Evolutionary conservation across 1,140 invertebrate genomes (phyloP).

Genomic region (Drosophila sp.): DNA sequence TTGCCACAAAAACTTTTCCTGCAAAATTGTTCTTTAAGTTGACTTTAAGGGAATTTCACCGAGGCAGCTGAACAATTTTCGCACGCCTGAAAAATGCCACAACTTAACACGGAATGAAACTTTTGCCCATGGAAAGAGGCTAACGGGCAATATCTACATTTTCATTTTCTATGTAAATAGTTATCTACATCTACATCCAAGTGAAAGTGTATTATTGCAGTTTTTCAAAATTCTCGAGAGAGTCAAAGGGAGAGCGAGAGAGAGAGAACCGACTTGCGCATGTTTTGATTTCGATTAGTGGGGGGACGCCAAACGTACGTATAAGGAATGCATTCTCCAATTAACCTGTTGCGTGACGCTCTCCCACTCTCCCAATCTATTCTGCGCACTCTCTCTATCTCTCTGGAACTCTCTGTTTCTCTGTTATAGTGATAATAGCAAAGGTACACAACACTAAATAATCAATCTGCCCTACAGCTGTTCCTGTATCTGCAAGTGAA

Average conservation of each 20-base stretch:
- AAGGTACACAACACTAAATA: slow-evolving; percentile 43
- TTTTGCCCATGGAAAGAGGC: slow-evolving; percentile 34
- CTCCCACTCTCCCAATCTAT: slow-evolving; percentile 1
- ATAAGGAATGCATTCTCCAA: slow-evolving; percentile 45
- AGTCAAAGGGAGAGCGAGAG: slow-evolving; percentile 2
- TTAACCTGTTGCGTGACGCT: slow-evolving; percentile 72
- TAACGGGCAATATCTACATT: neutral
- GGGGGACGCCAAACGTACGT: slow-evolving; percentile 27
- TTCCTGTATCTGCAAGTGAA: slow-evolving; percentile 25
- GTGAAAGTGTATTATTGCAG: slow-evolving; percentile 75
- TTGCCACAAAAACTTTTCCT: slow-evolving; percentile 6
- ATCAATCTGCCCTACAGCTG: slow-evolving; percentile 44
- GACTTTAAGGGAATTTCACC: slow-evolving; percentile 25
- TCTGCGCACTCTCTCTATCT: slow-evolving; percentile 18
- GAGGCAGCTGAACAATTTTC: slow-evolving; percentile 43
- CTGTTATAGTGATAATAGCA: slow-evolving; percentile 20
- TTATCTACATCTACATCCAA: slow-evolving; percentile 43
- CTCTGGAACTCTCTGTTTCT: slow-evolving; percentile 2
- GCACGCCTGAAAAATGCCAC: slow-evolving; percentile 72
- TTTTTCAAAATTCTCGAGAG: slow-evolving; percentile 50
- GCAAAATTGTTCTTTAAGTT: slow-evolving; percentile 13
- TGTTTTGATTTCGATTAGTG: slow-evolving; percentile 33
- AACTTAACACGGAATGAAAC: slow-evolving; percentile 61
- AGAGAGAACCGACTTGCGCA: slow-evolving; percentile 46
- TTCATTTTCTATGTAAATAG: too few relatives aligned